A percentile compares a stretch with the other conserved stretches of the same genome.
These are phyloP conservation scores for Chromis chromis DNA, from an alignment of 2,797 vertebrate genomes.

Conservation along the genomic window DNA sequence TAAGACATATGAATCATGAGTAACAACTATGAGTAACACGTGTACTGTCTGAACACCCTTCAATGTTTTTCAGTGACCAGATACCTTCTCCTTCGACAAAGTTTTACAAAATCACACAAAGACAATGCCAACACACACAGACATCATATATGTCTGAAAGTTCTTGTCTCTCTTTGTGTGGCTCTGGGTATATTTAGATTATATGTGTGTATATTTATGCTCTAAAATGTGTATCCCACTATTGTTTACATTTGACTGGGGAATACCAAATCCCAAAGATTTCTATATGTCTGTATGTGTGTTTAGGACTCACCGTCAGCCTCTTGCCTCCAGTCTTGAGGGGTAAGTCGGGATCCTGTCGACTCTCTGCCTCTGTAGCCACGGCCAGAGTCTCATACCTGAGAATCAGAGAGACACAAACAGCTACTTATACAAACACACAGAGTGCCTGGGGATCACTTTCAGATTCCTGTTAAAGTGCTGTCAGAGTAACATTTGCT, in stretches of 20 bases:
- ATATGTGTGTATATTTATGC: background rate
- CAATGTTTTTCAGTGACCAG: too few species aligned
- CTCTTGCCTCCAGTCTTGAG: slow-evolving; percentile 90
- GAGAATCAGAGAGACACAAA: slow-evolving; percentile 39
- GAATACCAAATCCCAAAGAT: background rate
- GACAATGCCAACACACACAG: too few species aligned
- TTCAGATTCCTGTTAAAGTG: background rate
- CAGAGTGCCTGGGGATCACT: background rate
- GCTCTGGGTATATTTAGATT: slow-evolving; percentile 3
- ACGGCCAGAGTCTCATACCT: slow-evolving; percentile 98
- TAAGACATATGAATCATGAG: too few species aligned
- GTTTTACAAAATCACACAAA: too few species aligned
- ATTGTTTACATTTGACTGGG: background rate
- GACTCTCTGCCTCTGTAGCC: slow-evolving; percentile 93
- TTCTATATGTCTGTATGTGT: background rate
- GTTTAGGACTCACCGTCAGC: slow-evolving; percentile 84
- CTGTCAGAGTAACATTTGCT: too few species aligned
- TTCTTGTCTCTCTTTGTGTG: background rate
- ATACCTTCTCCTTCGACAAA: too few species aligned
- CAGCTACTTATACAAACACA: slow-evolving; percentile 7
- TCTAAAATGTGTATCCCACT: background rate
- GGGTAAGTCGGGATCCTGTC: slow-evolving; percentile 88
- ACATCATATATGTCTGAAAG: slow-evolving; percentile 4
- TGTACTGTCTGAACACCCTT: background rate
- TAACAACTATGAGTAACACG: background rate